phyloP scores from a whole-genome alignment of 2,888 invertebrate genomes.

The Orthonevra nobilis region DNA sequence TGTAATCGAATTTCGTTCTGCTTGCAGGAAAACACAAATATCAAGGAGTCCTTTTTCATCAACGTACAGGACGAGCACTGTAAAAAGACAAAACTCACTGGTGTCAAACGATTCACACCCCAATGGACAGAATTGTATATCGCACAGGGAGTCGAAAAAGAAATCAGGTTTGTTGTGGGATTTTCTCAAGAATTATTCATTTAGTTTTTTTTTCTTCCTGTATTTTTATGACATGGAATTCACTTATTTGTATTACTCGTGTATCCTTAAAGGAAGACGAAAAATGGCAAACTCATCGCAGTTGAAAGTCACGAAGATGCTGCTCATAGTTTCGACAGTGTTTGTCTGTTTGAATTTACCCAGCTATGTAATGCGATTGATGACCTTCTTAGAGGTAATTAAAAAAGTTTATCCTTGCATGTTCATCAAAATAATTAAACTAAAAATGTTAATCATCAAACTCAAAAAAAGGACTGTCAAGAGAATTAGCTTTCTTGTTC shows the following conservation, averaged over 20 bases:
- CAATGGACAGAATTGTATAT: slow-evolving; percentile 74
- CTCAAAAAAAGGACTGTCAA: too few relatives aligned
- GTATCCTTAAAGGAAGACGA: slow-evolving; percentile 75
- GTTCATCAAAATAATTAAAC: too few relatives aligned
- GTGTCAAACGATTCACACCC: slow-evolving; percentile 74
- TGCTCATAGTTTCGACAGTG: slow-evolving; percentile 89
- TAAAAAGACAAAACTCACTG: slow-evolving; percentile 75
- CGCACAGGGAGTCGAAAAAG: slow-evolving; percentile 72
- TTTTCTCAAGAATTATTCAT: background rate
- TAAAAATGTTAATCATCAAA: background rate
- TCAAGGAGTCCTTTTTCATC: slow-evolving; percentile 59
- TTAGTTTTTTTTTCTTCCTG: too few relatives aligned
- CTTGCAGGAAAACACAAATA: slow-evolving; percentile 46
- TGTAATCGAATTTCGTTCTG: too few relatives aligned
- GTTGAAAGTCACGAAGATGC: slow-evolving; percentile 89
- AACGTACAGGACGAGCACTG: slow-evolving; percentile 74
- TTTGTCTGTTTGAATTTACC: slow-evolving; percentile 90
- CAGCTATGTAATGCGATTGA: slow-evolving; percentile 86
- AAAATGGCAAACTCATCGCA: slow-evolving; percentile 82
- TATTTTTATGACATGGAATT: slow-evolving; percentile 8
- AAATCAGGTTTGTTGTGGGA: slow-evolving; percentile 74
- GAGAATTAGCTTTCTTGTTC: too few relatives aligned
- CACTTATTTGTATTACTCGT: background rate
- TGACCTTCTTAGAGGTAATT: slow-evolving; percentile 83
- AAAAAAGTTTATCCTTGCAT: too few relatives aligned